Evolutionary conservation across 2,113 vertebrate genomes (phyloP).

Genomic region (Eulemur rufifrons): DNA sequence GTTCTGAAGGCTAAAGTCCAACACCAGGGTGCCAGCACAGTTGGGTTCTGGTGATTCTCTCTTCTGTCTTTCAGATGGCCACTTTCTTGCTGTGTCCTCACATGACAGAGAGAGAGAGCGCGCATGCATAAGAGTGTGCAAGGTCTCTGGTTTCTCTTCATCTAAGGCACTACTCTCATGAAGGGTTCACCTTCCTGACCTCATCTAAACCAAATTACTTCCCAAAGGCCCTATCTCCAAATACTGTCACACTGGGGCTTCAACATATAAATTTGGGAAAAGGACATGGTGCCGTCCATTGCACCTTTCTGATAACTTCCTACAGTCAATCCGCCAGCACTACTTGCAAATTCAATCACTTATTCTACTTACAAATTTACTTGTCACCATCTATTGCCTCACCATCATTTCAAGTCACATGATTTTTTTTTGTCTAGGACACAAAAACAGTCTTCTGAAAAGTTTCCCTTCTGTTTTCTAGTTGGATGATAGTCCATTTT

Average conservation of each 20-base stretch:
- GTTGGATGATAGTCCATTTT: neutral
- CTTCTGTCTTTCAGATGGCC: neutral
- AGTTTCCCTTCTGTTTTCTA: neutral
- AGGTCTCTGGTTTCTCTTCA: neutral
- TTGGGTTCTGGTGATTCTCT: too few species aligned
- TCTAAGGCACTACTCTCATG: neutral
- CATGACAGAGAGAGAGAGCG: rapidly evolving
- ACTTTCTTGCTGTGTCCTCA: neutral
- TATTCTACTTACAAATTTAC: neutral
- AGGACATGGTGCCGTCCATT: neutral
- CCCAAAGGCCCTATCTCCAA: neutral
- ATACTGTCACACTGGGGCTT: neutral
- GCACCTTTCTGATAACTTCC: neutral
- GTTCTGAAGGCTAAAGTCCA: neutral
- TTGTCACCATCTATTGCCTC: neutral
- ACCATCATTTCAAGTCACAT: neutral
- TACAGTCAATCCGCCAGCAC: neutral
- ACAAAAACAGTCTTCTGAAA: neutral
- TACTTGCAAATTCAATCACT: neutral
- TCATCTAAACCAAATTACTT: neutral
- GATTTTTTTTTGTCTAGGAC: neutral
- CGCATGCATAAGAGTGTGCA: neutral
- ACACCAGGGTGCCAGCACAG: neutral
- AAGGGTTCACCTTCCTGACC: neutral
- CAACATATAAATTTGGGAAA: neutral